Base-by-base conservation (phyloP, 2,797 vertebrate genomes). In the Synanceia verrucosa region DNA sequence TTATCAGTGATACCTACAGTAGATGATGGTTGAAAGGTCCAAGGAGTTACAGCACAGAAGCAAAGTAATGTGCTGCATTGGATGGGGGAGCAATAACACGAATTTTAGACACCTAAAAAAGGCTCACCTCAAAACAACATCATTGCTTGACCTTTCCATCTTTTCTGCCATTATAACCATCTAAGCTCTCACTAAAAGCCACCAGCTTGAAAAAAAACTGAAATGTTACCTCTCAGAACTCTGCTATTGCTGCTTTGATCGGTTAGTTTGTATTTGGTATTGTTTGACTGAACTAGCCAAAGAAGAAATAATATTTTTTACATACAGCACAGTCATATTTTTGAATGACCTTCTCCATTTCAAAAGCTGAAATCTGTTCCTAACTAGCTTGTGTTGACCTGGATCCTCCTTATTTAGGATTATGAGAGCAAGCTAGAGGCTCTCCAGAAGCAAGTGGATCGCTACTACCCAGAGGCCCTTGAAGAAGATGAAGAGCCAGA, bases 381-480 rank as follows among this genome's bases (percentile, higher is more conserved):
- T 67, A 31, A 66, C 29, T 18, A 2, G 2, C 33, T 62, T 21
- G 4, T 50, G 37, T 29, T 81, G 18, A 73, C 29, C 8, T 19
- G 2, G 6, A 9, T 62, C 24, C 65, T 33, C 18, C 56, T 70
- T 33, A 24, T 65, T n/a, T 70, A 99, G 98, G 97, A 99, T 89
- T 99, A 99, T 36, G 98, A 99, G 86, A 99, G 98, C 91, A 97
- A 95, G 84, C 80, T 99, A 79, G 97, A 99, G 81, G 98, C 97
- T 62, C 89, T 99, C 70, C 97, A 98, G 92, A 98, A 95, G 84
- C 98, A 99, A 85, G 97, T 99, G 91, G 96, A 97, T 83, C 93
- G 95, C 53, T 97, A 92, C 89, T 96, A 95, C 83, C 94, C 96
- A 3, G 97, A 98, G 52, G 88, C 85, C 65, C 89, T 93, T 0